phyloP scores from a whole-genome alignment of 2,113 vertebrate species.

The Holacanthus passer region DNA sequence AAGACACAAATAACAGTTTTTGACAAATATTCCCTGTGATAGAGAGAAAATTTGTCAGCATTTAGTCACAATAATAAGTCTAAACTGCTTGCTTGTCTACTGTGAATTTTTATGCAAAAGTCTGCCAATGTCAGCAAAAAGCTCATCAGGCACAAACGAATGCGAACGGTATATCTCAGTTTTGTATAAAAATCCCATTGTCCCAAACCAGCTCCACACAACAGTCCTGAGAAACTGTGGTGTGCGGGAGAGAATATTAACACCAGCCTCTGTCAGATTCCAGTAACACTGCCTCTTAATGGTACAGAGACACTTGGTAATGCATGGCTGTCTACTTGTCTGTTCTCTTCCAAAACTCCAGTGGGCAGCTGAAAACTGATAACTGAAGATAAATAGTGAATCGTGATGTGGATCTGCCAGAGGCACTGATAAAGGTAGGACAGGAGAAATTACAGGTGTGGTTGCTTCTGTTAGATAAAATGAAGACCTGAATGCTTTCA shows the following conservation, averaged over 20 bases:
- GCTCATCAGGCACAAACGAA: not conserved
- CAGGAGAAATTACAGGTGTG: not conserved
- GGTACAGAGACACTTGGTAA: not conserved
- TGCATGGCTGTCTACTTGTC: not conserved
- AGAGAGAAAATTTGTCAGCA: not conserved
- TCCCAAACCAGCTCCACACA: not conserved
- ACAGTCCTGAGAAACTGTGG: slow-evolving; percentile 29
- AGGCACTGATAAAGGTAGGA: not conserved
- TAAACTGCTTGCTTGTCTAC: not conserved
- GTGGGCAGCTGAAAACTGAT: not conserved
- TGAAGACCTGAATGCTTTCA: slow-evolving; percentile 27
- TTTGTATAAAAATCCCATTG: slow-evolving; percentile 7
- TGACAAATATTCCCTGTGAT: not conserved
- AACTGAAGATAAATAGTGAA: not conserved
- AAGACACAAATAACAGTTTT: not conserved
- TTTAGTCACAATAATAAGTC: not conserved
- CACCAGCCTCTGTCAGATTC: not conserved
- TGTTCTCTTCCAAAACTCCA: not conserved
- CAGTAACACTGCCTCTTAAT: slow-evolving; percentile 13
- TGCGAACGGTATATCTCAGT: not conserved
- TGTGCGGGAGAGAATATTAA: slow-evolving; percentile 9
- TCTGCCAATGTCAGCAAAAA: slow-evolving; percentile 3
- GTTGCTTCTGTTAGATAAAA: slow-evolving; percentile 1
- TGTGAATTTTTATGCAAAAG: not conserved
- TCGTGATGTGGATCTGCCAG: not conserved